A percentile compares a stretch with the other conserved stretches of the same genome.
Conservation (phyloP, 1,140 invertebrate species). For the Megalonaias nervosa region DNA sequence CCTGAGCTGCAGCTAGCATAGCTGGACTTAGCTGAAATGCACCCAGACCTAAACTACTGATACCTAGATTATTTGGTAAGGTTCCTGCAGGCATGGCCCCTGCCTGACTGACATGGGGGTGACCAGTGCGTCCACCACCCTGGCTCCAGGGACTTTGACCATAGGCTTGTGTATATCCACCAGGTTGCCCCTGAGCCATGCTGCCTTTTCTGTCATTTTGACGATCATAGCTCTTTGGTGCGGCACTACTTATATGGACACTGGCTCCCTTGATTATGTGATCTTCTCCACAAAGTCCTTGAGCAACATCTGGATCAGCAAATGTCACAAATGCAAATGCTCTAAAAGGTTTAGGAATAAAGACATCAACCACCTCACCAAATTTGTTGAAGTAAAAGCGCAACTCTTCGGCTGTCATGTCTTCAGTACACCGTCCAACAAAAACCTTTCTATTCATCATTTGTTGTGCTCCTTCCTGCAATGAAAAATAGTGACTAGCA, state of each 20-base stretch:
- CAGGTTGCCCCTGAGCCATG: constrained; percentile 33
- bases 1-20: constrained; percentile 67
- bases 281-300: constrained; percentile 95
- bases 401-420: constrained; percentile 70
- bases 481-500: constrained; percentile 13
- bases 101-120: constrained; percentile 45
- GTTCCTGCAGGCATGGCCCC: constrained; percentile 47
- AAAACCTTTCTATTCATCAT: constrained; percentile 72
- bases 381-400: constrained; percentile 71
- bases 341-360: constrained; percentile 74
- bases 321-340: constrained; percentile 75
- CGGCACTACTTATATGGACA: constrained; percentile 96
- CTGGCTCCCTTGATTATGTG: constrained; percentile 97
- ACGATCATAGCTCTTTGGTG: constrained; percentile 80
- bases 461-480: constrained; percentile 64
- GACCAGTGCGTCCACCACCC: constrained; percentile 40
- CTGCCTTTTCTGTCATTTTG: constrained; percentile 44
- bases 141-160: constrained; percentile 49
- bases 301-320: constrained; percentile 80
- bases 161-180: constrained; percentile 36
- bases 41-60: constrained; percentile 53
- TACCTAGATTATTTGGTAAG: constrained; percentile 51
- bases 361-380: constrained; percentile 73
- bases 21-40: constrained; percentile 60
- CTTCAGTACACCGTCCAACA: constrained; percentile 72